Base-by-base conservation (phyloP, 2,113 vertebrate genomes). In the Clupea harengus region DNA sequence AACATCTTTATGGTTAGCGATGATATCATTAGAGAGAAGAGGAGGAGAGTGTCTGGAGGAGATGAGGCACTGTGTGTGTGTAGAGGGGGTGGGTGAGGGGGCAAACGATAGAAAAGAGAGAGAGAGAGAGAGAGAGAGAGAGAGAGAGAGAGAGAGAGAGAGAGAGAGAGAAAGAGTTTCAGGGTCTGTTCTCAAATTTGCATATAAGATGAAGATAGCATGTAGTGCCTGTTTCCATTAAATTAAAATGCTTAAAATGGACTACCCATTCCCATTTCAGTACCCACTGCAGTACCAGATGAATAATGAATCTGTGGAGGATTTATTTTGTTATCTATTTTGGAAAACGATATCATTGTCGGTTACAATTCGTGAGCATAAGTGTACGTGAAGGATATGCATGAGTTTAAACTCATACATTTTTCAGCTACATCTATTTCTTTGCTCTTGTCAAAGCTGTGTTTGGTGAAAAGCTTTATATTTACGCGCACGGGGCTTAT, bases 341-440 rank as follows among this genome's bases (percentile, higher is more conserved):
- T 78, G 72, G 15, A 39, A 78, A 11, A 78, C 72, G 18, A 78
- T 78, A 78, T 78, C 13, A 78, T 78, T 78, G 72, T 78, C 72
- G 39, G 13, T 78, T 78, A 32, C 28, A 39, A 13, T 78, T 39
- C 4, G 3, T 78, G 13, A 39, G 72, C 13, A 32, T 39, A 39
- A 78, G 72, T 2, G 28, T 78, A 78, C 15, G 28, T 78, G 72
- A 39, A 32, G 13, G 72, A 78, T 78, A 78, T 78, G 72, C 72
- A 78, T 32, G 72, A 78, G 72, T 39, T 78, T 78, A 32, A 78
- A 78, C 72, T 78, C 72, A 78, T 78, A 39, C 11, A 78, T 78
- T 78, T 78, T 78, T 78, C 28, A 78, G 72, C 72, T 78, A 32
- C 32, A 17, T 78, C 72, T 78, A 39, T 78, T 78, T 78, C 44